These are phyloP conservation scores for Trachemys scripta DNA, from an alignment of 2,113 vertebrate genomes.

Conservation along the genomic window DNA sequence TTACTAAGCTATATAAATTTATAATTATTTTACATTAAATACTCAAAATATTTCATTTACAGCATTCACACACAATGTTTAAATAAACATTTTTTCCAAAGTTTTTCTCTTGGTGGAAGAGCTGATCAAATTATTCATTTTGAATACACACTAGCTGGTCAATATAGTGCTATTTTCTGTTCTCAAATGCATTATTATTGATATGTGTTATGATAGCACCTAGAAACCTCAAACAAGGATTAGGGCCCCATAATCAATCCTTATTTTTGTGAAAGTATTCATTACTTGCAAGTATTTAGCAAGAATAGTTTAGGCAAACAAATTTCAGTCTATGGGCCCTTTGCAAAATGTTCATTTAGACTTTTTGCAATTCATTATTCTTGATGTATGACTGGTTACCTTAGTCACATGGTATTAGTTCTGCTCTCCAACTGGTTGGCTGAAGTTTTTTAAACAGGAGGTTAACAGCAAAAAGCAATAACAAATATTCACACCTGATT, in stretches of 20 bases:
- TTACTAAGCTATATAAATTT: slow-evolving; percentile 11
- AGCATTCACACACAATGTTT: slow-evolving; percentile 11
- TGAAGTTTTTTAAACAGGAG: slow-evolving; percentile 1
- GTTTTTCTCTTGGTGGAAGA: slow-evolving; percentile 56
- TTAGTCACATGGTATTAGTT: neutral
- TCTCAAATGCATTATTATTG: neutral
- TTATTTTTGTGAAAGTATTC: neutral
- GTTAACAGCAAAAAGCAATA: neutral
- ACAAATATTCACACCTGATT: neutral
- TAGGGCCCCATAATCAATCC: neutral
- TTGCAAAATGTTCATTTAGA: neutral
- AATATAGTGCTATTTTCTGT: neutral
- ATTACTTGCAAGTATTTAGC: neutral
- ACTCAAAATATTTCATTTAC: neutral
- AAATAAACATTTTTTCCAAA: slow-evolving; percentile 35
- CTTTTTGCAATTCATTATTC: slow-evolving; percentile 21
- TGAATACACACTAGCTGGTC: slow-evolving; percentile 20
- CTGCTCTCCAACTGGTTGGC: neutral
- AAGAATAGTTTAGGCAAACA: slow-evolving; percentile 12
- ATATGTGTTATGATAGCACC: neutral
- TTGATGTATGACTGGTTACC: neutral
- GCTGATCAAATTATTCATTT: neutral
- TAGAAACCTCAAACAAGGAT: neutral
- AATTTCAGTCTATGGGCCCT: neutral
- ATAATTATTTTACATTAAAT: neutral